Base-by-base conservation (phyloP, 2,797 vertebrate genomes). In the Eidolon dupreanum region DNA sequence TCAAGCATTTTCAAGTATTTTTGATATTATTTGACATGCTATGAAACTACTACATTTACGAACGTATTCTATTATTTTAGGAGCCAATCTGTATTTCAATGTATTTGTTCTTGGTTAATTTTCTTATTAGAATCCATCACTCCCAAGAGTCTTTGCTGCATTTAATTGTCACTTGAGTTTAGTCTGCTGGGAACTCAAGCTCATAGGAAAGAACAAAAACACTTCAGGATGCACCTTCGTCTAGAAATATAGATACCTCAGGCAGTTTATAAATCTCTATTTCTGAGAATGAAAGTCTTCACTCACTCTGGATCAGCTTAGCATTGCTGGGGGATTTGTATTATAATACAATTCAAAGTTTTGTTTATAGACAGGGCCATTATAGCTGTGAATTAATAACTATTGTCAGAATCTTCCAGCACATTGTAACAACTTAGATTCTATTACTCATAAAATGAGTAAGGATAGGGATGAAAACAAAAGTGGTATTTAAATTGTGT, bases 81-180 rank as follows among this genome's bases (percentile, higher is more conserved):
- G 90, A 82, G 65, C 91, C 83, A 74, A 31, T 33, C 51, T 77
- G 63, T 26, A 94, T 75, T 94, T 85, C 70, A 33, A 78, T 53
- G 59, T 75, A 46, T 86, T 86, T 82, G 93, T 81, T 78, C 75
- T 78, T 71, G 51, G 84, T 46, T 77, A 65, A 59, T 73, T 73
- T 92, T 94, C n/a, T 94, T 90, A 85, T 92, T 96, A 88, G 94
- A 95, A 96, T 36, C 94, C 78, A 82, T 38, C 19, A 49, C 8
- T 90, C 79, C 75, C 77, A 78, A 94, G 68, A 92, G 81, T 22
- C 15, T 96, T 51, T 24, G 83, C 43, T 70, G 83, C 65, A 83
- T 70, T 49, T 91, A 97, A 97, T 66, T 5, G 88, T 74, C 88
- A 78, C 43, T 92, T 65, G 57, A 10, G 22, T 63, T 73, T 19